Evolutionary conservation across 2,797 vertebrate genomes (phyloP).

Genomic region (Buphagus erythrorhynchus): DNA sequence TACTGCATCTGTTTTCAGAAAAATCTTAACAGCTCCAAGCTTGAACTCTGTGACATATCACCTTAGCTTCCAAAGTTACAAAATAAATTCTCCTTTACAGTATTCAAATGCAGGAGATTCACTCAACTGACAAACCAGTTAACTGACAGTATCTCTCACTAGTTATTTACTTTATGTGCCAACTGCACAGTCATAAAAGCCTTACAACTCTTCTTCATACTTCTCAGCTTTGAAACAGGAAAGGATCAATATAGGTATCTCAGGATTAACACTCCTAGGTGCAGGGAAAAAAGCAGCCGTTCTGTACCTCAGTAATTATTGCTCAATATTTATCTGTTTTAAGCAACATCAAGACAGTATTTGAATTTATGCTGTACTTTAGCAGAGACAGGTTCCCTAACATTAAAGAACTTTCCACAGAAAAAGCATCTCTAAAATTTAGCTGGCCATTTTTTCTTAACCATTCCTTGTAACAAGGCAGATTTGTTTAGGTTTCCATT

Average conservation of each 20-base stretch:
- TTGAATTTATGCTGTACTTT: neutral
- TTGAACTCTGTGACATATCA: neutral
- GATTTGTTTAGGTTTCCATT: neutral
- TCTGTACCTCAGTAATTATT: slow-evolving; percentile 45
- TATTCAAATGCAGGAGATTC: neutral
- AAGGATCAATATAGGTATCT: neutral
- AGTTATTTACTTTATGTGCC: neutral
- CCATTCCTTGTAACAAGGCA: neutral
- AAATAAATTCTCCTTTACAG: neutral
- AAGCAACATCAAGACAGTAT: slow-evolving; percentile 26
- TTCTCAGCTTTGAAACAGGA: neutral
- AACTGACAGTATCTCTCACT: neutral
- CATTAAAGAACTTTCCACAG: neutral
- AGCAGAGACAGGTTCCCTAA: neutral
- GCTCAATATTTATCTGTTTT: slow-evolving; percentile 14
- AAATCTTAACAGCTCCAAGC: neutral
- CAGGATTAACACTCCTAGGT: neutral
- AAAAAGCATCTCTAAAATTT: neutral
- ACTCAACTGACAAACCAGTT: neutral
- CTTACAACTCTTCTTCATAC: neutral
- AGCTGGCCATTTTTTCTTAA: neutral
- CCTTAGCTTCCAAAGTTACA: neutral
- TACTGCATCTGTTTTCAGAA: neutral
- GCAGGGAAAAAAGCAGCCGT: neutral
- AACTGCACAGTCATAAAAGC: neutral